phyloP scores from a whole-genome alignment of 2,888 invertebrate species.

The Conchocele bisecta region DNA sequence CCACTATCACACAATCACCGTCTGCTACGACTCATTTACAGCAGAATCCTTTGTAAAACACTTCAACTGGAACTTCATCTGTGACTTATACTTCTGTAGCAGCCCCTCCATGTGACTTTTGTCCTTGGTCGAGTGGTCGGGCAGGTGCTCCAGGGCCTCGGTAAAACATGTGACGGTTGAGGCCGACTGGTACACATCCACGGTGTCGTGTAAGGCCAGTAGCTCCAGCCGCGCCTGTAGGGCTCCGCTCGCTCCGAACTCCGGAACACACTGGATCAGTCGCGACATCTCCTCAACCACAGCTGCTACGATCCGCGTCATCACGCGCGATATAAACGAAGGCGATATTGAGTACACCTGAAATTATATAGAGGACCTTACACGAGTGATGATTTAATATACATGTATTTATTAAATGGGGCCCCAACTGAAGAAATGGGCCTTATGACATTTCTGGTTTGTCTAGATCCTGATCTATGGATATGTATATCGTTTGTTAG shows the following conservation, averaged over 20 bases:
- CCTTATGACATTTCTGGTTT: no score
- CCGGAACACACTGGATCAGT: conserved; percentile 89
- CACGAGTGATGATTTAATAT: neutral
- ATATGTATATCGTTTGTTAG: no score
- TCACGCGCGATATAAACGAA: conserved; percentile 86
- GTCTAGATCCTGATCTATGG: no score
- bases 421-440: no score
- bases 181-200: conserved; percentile 87
- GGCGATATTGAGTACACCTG: conserved; percentile 92
- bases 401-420: conserved; percentile 34
- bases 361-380: neutral
- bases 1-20: no score
- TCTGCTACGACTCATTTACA: no score
- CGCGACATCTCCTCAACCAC: conserved; percentile 96
- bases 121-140: conserved; percentile 74
- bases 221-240: conserved; percentile 88
- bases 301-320: conserved; percentile 92
- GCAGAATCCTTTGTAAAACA: conserved; percentile 77
- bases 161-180: conserved; percentile 89
- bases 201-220: conserved; percentile 87
- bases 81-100: conserved; percentile 79
- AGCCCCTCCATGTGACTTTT: conserved; percentile 79
- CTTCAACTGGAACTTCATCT: conserved; percentile 82
- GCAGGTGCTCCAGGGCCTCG: conserved; percentile 86
- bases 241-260: conserved; percentile 79